Evolutionary conservation across 2,113 vertebrate genomes (phyloP), one percentile per base, ranked within the genome.

Genomic region (Alosa alosa): DNA sequence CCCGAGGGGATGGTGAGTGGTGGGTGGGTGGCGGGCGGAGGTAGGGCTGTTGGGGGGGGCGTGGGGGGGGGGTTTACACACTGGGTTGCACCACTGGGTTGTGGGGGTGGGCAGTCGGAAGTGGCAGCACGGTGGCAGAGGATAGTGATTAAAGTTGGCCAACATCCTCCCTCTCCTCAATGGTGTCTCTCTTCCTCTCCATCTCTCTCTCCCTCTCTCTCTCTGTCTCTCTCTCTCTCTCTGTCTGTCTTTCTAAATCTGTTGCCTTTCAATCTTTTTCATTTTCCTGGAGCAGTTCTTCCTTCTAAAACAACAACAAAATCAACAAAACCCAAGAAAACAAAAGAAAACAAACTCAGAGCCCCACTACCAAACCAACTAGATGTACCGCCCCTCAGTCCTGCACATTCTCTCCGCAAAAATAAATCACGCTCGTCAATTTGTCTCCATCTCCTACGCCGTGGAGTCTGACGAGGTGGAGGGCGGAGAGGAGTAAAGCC

Each of bases 231-330:
- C 31, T 31, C 31, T 1, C 31, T 31, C 31, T 31, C 31, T 31
- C 31, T 31, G 31, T 31, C 31, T 31, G 31, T 31, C 31, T 44
- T 44, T 44, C 41, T 44, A 44, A 44, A 44, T 44, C 41, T 44
- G 4, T 4, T 44, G 41, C 4, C 41, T 44, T 44, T 44, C 41
- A 8, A 6, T 9, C 13, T 50, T 9, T 50, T 50, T 57, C 20
- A 31, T 31, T 31, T 31, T 31, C 31, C 31, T 31, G 31, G 31
- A 31, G 20, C 57, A n/a, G 57, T 20, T 25, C 60, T n/a, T 64
- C 60, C 18, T 20, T 64, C n/a, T 64, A 64, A 64, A 64, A 64
- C 60, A 64, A 64, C n/a, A 64, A 57, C 57, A 64, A 64, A n/a
- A 64, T 22, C 18, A 64, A 64, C 17, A 64, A n/a, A 64, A 22